These are phyloP conservation scores for Galagoides demidoff DNA, from an alignment of 2,797 vertebrate genomes.

Conservation along the genomic window DNA sequence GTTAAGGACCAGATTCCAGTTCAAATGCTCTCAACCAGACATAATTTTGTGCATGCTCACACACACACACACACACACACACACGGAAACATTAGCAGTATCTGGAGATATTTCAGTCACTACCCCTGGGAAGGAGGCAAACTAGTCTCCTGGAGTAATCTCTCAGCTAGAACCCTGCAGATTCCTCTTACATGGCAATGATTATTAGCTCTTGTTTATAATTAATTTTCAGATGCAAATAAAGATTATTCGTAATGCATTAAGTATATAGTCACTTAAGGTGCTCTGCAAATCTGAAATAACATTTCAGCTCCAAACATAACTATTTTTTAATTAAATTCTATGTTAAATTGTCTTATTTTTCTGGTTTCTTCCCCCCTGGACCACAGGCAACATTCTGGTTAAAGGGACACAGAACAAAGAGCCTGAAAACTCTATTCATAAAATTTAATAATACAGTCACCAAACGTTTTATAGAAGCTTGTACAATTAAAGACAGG, in stretches of 20 bases:
- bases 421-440: background rate
- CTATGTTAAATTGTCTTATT: background rate
- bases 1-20: background rate
- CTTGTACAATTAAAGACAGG: background rate
- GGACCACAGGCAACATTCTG: background rate
- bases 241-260: background rate
- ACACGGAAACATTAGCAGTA: background rate
- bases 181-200: background rate
- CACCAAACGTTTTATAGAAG: background rate
- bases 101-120: background rate
- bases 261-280: slow-evolving; percentile 21
- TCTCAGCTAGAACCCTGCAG: background rate
- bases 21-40: background rate
- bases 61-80: background rate
- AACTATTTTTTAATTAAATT: slow-evolving; percentile 32
- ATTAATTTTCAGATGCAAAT: background rate
- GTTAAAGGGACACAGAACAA: too few relatives aligned
- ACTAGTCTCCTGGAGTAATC: background rate
- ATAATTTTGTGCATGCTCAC: background rate
- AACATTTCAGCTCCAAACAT: slow-evolving; percentile 4
- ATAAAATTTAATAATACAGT: background rate
- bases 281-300: background rate
- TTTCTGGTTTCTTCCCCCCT: background rate
- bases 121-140: background rate
- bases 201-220: background rate